Evolutionary conservation across 2,888 invertebrate species (phyloP).

Genomic region (Xestia xanthographa): DNA sequence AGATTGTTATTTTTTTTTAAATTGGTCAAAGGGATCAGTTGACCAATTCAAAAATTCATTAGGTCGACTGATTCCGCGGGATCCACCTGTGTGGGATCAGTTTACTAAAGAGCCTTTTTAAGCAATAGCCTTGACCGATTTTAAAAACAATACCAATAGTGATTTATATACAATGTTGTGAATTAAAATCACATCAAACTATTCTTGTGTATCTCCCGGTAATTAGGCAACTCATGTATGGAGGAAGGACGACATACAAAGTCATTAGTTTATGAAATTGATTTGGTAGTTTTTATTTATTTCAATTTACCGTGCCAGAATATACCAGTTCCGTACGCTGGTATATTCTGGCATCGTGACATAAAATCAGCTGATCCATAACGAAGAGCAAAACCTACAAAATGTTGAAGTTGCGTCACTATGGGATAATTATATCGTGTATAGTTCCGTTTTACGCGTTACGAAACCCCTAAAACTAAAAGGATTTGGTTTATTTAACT

Average conservation of each 20-base stretch:
- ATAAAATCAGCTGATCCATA: background rate
- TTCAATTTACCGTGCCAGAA: background rate
- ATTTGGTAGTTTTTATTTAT: background rate
- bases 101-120: too few species aligned
- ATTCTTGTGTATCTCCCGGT: conserved; percentile 28
- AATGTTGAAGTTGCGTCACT: background rate
- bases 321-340: background rate
- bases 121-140: conserved; percentile 19
- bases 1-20: background rate
- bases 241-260: conserved; percentile 3
- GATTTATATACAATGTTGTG: conserved; percentile 12
- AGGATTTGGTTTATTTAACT: background rate
- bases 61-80: too few species aligned
- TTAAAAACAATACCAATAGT: conserved; percentile 23
- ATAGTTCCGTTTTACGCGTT: background rate
- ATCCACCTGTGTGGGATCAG: too few species aligned
- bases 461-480: background rate
- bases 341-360: background rate
- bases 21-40: too few species aligned
- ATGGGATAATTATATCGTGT: background rate
- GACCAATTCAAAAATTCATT: too few species aligned
- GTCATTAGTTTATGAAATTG: background rate
- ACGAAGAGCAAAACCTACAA: background rate
- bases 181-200: conserved; percentile 24
- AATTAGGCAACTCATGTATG: conserved; percentile 11